These are phyloP conservation scores for Nymphalis io DNA, from an alignment of 1,140 invertebrate species.

Conservation along the genomic window DNA sequence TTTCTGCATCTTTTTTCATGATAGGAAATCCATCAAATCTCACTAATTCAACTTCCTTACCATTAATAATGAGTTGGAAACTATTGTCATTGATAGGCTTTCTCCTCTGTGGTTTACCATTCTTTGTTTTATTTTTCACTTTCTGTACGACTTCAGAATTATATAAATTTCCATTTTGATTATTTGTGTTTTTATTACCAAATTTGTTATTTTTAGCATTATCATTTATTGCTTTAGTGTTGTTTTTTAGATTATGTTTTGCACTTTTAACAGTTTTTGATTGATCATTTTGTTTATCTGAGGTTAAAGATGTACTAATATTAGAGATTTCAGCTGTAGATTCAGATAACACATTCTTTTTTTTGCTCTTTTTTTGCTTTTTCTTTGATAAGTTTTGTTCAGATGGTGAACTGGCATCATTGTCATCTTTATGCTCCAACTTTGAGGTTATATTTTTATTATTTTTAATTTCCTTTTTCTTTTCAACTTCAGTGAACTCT, in stretches of 20 bases:
- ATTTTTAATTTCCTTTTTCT: too few species aligned
- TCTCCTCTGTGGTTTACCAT: constrained; percentile 64
- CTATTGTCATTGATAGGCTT: constrained; percentile 76
- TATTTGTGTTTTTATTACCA: background rate
- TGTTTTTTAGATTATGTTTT: constrained; percentile 8
- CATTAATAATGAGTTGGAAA: constrained; percentile 83
- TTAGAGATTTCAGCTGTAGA: background rate
- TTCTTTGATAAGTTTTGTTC: background rate
- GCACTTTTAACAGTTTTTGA: background rate
- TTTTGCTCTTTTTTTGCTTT: constrained; percentile 23
- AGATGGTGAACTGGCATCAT: background rate
- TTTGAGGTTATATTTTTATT: constrained; percentile 27
- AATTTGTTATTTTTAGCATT: constrained; percentile 9
- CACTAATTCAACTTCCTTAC: constrained; percentile 83
- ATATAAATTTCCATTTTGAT: constrained; percentile 4
- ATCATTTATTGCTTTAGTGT: constrained; percentile 17
- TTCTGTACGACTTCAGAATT: constrained; percentile 1
- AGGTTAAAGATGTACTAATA: background rate
- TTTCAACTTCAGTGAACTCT: too few species aligned
- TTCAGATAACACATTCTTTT: background rate
- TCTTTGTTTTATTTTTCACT: constrained; percentile 50
- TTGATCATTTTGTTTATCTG: background rate
- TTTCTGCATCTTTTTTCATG: constrained; percentile 86
- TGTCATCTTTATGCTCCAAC: background rate
- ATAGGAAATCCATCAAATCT: constrained; percentile 87